Base-by-base conservation (phyloP, 2,797 vertebrate species). In the Gallinago nigripennis region DNA sequence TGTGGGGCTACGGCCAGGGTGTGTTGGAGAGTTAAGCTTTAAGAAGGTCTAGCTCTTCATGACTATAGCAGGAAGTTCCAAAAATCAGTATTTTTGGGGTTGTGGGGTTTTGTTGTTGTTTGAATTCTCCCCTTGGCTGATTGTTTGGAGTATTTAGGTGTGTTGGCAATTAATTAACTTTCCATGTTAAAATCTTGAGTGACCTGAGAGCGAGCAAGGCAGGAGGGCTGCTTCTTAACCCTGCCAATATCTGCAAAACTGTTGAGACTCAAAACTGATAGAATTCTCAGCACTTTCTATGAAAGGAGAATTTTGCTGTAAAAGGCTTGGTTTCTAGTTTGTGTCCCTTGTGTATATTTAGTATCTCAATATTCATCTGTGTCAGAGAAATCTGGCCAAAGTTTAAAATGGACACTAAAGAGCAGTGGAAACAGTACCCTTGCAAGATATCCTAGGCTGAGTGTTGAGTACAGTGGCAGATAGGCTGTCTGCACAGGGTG, bases 21-120 rank as follows among this genome's bases (percentile, higher is more conserved):
- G 0, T 45, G 31, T 45, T 69, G 60, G 9, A 60, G 24, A 65
- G n/a, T 16, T 16, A 41, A 54, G 8, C 25, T 87, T 72, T 37
- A 56, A 79, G 60, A 48, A 56, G 15, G 13, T 61, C 43, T 46
- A 56, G 45, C 21, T 71, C n/a, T 58, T 82, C 30, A 2, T 45
- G 28, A 69, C 54, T 2, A 0, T 31, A 69, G 27, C 75, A 92
- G 57, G 46, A 79, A 33, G 71, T 50, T 85, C 39, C 37, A 28
- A 61, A 8, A 54, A 48, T 64, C 16, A 19, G 13, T 63, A 19
- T 33, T 69, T 71, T 58, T 11, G 2, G 33, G 28, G 14, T 18
- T 28, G 12, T 43, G 43, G 43, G 3, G 0, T 0, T 35, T 58
- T 33, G 13, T 30, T 53, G 48, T 1, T 0, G 9, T 43, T 82